These are phyloP conservation scores for Anabacerthia variegaticeps DNA, from an alignment of 2,797 vertebrate genomes.

Conservation along the genomic window DNA sequence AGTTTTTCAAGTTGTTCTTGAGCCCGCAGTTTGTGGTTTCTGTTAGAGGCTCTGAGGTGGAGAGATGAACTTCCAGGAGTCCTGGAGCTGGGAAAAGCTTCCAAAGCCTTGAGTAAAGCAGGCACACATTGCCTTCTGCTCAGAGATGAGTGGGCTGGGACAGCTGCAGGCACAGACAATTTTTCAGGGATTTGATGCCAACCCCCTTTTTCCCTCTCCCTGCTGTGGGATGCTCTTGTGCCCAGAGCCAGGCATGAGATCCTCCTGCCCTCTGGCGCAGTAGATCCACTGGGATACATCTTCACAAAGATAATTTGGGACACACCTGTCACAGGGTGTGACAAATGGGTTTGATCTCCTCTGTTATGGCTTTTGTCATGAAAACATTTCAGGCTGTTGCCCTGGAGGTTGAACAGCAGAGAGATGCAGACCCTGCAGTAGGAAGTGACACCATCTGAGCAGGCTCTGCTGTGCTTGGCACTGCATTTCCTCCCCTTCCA, in stretches of 20 bases:
- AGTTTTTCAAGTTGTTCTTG: not conserved
- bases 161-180: not conserved
- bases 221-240: not conserved
- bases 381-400: not conserved
- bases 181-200: not conserved
- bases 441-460: not conserved
- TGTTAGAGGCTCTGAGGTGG: not conserved
- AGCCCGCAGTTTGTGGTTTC: fast-evolving
- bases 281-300: not conserved
- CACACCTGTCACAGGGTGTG: not conserved
- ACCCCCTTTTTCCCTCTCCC: not conserved
- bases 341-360: not conserved
- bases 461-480: not conserved
- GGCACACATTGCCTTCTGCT: not conserved
- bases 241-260: not conserved
- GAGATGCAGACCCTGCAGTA: not conserved
- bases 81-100: not conserved
- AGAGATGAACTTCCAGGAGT: not conserved
- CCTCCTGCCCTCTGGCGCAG: not conserved
- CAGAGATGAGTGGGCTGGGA: not conserved
- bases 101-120: not conserved
- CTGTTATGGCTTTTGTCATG: not conserved
- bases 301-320: not conserved
- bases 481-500: not conserved
- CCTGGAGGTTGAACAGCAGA: not conserved